A percentile compares a stretch with the other conserved stretches of the same genome.
phyloP scores from a whole-genome alignment of 1,140 invertebrate genomes.

The Orchesella cincta region DNA sequence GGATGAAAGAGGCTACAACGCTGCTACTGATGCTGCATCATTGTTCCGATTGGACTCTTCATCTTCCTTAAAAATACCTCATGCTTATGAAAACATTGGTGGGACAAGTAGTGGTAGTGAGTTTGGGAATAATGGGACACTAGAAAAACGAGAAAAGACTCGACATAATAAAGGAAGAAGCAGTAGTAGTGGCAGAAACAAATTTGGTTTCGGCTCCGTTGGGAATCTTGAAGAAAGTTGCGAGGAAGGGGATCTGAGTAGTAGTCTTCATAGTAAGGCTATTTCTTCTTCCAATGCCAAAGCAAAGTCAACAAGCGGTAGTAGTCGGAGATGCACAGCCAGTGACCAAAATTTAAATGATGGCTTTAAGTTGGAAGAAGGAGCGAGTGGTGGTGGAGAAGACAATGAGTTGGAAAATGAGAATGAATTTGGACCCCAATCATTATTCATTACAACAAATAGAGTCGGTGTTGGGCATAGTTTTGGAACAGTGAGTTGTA shows the following conservation, averaged over 20 bases:
- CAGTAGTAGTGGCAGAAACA: not conserved
- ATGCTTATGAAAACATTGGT: conserved; percentile 11
- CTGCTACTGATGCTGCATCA: not conserved
- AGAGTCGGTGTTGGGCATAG: not conserved
- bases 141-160: not conserved
- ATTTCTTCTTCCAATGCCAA: not conserved
- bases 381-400: not conserved
- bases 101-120: conserved; percentile 9
- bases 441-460: conserved; percentile 12
- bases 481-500: not conserved
- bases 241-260: not conserved
- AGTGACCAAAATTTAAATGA: conserved; percentile 26
- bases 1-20: not conserved
- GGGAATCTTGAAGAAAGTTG: conserved; percentile 23
- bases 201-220: conserved; percentile 23
- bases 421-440: conserved; percentile 15
- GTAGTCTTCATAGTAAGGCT: not conserved
- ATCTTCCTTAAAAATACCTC: not conserved
- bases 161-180: not conserved
- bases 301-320: not conserved
- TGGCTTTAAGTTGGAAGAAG: not conserved
- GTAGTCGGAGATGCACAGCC: conserved; percentile 1
- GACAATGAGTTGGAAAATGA: conserved; percentile 24
- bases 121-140: conserved; percentile 3
- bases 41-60: conserved; percentile 16